A percentile compares a stretch with the other conserved stretches of the same genome.
Evolutionary conservation across 2,113 vertebrate genomes (phyloP).

Genomic region (Pseudopipra pipra): DNA sequence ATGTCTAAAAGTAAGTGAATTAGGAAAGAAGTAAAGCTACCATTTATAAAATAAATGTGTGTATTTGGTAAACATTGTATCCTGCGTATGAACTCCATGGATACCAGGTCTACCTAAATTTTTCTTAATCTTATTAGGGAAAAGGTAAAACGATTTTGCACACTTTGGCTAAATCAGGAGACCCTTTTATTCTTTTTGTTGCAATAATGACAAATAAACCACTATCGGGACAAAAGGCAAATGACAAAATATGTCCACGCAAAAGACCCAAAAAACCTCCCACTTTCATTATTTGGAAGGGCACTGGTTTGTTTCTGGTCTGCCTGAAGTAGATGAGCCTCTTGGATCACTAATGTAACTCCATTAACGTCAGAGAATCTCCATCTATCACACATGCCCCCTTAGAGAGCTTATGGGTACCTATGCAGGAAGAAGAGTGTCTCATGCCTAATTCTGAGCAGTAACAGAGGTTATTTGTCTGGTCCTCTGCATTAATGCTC

Average conservation of each 20-base stretch:
- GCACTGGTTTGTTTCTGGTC: not conserved
- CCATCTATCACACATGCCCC: not conserved
- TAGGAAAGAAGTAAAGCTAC: not conserved
- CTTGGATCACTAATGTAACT: not conserved
- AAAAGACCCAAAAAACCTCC: not conserved
- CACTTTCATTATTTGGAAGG: not conserved
- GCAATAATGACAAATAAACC: not conserved
- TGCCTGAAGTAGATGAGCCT: not conserved
- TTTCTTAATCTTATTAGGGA: not conserved
- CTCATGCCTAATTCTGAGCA: not conserved
- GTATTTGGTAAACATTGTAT: constrained; percentile 10
- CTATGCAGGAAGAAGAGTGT: not conserved
- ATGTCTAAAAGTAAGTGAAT: not conserved
- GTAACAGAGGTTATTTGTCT: not conserved
- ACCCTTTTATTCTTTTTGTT: not conserved
- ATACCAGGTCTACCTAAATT: not conserved
- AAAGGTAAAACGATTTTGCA: constrained; percentile 4
- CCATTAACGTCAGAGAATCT: not conserved
- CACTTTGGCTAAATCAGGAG: not conserved
- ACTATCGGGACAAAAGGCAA: not conserved
- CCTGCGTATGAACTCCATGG: not conserved
- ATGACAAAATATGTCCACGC: not conserved
- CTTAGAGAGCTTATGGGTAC: not conserved
- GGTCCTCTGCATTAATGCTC: not conserved
- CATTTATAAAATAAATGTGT: constrained; percentile 10